Base-by-base conservation (phyloP, 2,113 vertebrate genomes). In the Eonycteris spelaea region DNA sequence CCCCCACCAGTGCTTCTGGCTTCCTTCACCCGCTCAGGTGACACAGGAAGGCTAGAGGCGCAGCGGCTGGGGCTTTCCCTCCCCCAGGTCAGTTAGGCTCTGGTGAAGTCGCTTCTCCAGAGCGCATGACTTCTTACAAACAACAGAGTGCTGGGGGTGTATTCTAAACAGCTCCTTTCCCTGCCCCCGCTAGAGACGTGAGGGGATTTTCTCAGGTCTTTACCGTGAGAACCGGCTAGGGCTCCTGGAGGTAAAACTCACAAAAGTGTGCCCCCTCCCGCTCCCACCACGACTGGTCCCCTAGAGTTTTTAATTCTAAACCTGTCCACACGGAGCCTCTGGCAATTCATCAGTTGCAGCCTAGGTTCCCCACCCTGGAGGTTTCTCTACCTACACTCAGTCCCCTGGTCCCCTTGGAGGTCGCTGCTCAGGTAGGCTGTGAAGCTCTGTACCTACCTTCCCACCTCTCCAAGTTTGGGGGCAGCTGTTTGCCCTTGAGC, bases 391-490 rank as follows among this genome's bases (percentile, higher is more conserved):
- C 48, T 14, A 51, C 48, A 51, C 14, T 51, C 48, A 51, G 48
- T 3, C 48, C 13, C 13, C 3, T 14, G 48, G 6, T 7, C 33
- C 74, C 33, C 0, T 0, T 0, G 5, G 75, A 53, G 3, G 18
- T n/a, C 73, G 35, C 67, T 38, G 22, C 13, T 61, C 68, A 51
- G 59, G 38, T 51, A 16, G 22, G 74, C 38, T 26, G 12, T 28
- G 65, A 48, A 48, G 26, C 59, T 67, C 48, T 57, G 35, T 2
- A 24, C 15, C 73, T 59, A 30, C 21, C 28, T 53, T 43, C 33
- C 38, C n/a, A 53, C 4, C 26, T 70, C 18, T 88, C 68, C 19
- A 12, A 26, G 73, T 33, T 9, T n/a, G 21, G 78, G 48, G 45
- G 57, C 74, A 67, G 57, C 10, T 4, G 18, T 38, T 35, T 79